Evolutionary conservation across 1,140 invertebrate genomes (phyloP).

Genomic region (Sminthurinus signatus): DNA sequence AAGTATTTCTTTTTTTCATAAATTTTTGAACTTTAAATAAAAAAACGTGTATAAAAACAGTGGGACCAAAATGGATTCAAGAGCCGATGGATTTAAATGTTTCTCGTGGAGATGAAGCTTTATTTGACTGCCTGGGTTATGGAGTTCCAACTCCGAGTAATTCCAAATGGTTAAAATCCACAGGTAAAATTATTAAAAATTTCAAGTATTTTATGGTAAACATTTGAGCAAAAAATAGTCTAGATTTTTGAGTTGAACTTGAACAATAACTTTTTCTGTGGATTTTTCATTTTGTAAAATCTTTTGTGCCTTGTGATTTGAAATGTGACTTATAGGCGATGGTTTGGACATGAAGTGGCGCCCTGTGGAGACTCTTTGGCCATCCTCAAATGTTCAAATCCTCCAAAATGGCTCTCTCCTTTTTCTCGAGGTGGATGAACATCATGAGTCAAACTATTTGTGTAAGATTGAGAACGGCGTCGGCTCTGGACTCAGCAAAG

Average conservation of each 20-base stretch:
- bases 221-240: too few relatives aligned
- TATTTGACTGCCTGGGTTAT: slow-evolving; percentile 66
- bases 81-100: slow-evolving; percentile 71
- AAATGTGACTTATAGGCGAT: slow-evolving; percentile 23
- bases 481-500: slow-evolving; percentile 65
- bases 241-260: too few relatives aligned
- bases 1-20: too few relatives aligned
- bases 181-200: too few relatives aligned
- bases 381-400: slow-evolving; percentile 7
- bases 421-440: slow-evolving; percentile 59
- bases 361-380: slow-evolving; percentile 32
- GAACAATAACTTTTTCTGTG: too few relatives aligned
- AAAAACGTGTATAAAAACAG: slow-evolving; percentile 48
- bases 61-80: slow-evolving; percentile 73
- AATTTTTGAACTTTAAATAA: too few relatives aligned
- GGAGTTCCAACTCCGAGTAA: slow-evolving; percentile 64
- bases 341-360: slow-evolving; percentile 26
- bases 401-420: slow-evolving; percentile 61
- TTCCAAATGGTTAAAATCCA: slow-evolving; percentile 56
- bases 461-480: slow-evolving; percentile 78
- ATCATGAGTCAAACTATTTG: slow-evolving; percentile 73
- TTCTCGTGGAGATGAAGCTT: slow-evolving; percentile 63
- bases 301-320: too few relatives aligned
- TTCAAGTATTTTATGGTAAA: too few relatives aligned
- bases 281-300: too few relatives aligned